Percentiles rank a stretch among this genome's conserved stretches.
Conservation (phyloP, 2,797 vertebrate genomes). For the Columba guinea region DNA sequence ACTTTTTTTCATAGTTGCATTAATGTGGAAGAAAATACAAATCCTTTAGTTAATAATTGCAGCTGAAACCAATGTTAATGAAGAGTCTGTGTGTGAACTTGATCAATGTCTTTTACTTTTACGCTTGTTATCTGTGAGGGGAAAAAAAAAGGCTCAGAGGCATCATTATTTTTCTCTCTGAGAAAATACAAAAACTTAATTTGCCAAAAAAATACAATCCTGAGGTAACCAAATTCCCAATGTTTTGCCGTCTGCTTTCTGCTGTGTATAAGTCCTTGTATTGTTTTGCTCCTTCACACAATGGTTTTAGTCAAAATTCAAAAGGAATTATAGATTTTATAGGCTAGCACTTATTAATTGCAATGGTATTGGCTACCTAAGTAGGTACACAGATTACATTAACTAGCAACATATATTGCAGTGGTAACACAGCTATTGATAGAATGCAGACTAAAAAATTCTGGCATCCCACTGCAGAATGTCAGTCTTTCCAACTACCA, state of each 20-base stretch:
- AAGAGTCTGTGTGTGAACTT: background rate
- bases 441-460: background rate
- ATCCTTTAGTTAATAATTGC: background rate
- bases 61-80: background rate
- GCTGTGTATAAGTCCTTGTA: background rate
- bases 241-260: background rate
- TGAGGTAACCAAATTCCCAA: background rate
- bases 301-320: background rate
- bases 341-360: background rate
- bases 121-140: rapidly evolving
- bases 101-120: background rate
- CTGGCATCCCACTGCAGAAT: background rate
- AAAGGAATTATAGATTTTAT: background rate
- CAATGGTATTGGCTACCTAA: background rate
- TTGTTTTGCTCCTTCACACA: background rate
- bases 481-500: background rate
- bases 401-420: background rate
- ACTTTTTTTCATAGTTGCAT: background rate
- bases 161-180: background rate
- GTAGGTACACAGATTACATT: background rate
- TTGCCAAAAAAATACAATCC: background rate
- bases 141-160: background rate
- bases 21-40: background rate
- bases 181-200: background rate
- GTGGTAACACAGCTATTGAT: rapidly evolving